A percentile compares a stretch with the other conserved stretches of the same genome.
Evolutionary conservation across 2,113 vertebrate genomes (phyloP).

Genomic region (Eleginops maclovinus): DNA sequence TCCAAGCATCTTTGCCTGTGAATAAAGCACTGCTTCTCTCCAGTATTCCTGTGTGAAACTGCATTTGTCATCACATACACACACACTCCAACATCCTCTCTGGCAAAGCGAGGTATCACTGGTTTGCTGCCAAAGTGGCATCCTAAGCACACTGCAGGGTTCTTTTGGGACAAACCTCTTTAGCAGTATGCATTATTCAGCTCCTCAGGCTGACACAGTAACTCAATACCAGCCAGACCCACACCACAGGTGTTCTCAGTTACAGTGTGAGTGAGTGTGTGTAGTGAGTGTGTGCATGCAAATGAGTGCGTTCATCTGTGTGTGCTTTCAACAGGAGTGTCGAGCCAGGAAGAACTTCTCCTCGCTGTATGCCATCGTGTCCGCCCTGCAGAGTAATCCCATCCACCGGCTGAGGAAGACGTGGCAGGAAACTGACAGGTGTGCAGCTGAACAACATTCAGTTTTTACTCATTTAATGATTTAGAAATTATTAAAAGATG

Average conservation of each 20-base stretch:
- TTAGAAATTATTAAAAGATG: too few species aligned
- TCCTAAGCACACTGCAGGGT: background rate
- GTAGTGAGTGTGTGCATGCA: constrained; percentile 10
- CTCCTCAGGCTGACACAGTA: constrained; percentile 23
- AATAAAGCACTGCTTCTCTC: constrained; percentile 9
- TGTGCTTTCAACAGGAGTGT: constrained; percentile 85
- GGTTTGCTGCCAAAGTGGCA: constrained; percentile 29
- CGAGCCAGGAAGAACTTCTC: constrained; percentile 91
- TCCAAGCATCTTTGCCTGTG: background rate
- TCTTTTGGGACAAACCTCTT: constrained; percentile 49
- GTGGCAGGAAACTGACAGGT: constrained; percentile 93
- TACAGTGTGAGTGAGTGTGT: constrained; percentile 23
- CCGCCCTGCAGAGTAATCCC: constrained; percentile 90
- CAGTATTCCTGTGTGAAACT: background rate
- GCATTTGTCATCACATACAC: constrained; percentile 12
- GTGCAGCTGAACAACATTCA: background rate
- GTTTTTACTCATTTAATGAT: background rate
- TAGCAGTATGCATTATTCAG: constrained; percentile 61
- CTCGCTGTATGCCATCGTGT: constrained; percentile 90
- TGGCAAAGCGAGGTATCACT: background rate
- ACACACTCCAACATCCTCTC: constrained; percentile 12
- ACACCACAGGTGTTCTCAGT: constrained; percentile 44
- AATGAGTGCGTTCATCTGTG: background rate
- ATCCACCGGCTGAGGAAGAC: constrained; percentile 90
- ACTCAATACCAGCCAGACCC: constrained; percentile 38